Conservation (phyloP, 1,140 invertebrate genomes). For the Pseudomyrmex sp. region DNA sequence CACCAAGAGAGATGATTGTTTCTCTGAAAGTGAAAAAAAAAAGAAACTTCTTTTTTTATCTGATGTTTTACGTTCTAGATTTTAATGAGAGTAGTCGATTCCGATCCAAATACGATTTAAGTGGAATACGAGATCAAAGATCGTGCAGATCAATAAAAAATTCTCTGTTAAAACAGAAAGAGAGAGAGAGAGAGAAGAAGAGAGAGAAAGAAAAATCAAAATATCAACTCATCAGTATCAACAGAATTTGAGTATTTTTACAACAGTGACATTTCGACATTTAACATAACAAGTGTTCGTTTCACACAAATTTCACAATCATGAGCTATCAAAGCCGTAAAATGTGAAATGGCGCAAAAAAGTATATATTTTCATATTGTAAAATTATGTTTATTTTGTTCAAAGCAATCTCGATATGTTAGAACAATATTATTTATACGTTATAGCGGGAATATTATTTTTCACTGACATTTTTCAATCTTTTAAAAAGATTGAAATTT, state of each 20-base stretch:
- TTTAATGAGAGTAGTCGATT: constrained; percentile 26
- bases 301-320: too few species aligned
- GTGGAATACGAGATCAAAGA: constrained; percentile 13
- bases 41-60: constrained; percentile 1
- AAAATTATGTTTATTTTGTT: not conserved
- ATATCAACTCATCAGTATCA: not conserved
- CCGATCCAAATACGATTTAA: not conserved
- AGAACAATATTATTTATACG: not conserved
- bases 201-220: not conserved
- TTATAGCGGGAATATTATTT: not conserved
- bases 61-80: constrained; percentile 34
- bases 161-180: not conserved
- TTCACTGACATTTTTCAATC: not conserved
- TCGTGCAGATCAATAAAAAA: not conserved
- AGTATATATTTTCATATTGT: not conserved
- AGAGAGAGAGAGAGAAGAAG: not conserved
- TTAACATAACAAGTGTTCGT: not conserved
- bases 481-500: not conserved
- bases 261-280: not conserved
- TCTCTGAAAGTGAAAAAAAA: not conserved
- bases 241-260: not conserved
- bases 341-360: not conserved
- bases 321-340: not conserved
- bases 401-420: not conserved
- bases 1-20: constrained; percentile 28